phyloP scores from a whole-genome alignment of 64 coral and sea anemone species.

The Anthopleura sola region DNA sequence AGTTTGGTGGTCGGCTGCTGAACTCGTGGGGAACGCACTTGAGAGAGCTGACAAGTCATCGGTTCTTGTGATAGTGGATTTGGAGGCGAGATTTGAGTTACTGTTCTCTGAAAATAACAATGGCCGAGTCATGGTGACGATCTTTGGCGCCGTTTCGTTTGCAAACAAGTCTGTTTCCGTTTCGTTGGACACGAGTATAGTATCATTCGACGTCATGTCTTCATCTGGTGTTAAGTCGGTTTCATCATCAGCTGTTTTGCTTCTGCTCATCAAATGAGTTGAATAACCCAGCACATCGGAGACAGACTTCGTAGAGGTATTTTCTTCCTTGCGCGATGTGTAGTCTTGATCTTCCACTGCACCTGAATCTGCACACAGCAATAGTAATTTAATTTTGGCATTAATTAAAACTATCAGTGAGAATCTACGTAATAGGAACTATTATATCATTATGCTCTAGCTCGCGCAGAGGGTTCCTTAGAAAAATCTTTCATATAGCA shows the following conservation, averaged over 20 bases:
- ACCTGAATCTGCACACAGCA: background rate
- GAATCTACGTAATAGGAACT: no score
- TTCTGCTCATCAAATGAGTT: background rate
- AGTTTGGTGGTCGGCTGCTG: background rate
- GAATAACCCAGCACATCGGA: background rate
- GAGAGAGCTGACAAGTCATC: background rate
- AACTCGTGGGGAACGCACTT: background rate
- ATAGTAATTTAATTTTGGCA: background rate
- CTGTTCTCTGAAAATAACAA: conserved; percentile 60
- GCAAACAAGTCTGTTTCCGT: conserved; percentile 95
- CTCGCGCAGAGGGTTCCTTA: no score
- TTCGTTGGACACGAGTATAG: conserved; percentile 93
- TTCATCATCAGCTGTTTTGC: background rate
- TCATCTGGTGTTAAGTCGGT: conserved; percentile 65
- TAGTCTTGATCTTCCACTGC: background rate
- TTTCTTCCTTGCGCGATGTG: background rate
- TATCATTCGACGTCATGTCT: conserved; percentile 98
- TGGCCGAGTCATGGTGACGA: conserved; percentile 68
- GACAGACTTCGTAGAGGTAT: background rate
- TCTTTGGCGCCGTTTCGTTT: conserved; percentile 86
- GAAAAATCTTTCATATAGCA: no score
- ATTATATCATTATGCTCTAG: no score
- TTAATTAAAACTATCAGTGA: background rate
- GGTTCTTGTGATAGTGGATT: conserved; percentile 25
- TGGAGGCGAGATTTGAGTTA: conserved; percentile 49